Conservation (phyloP, 1,140 invertebrate species). For the Reticulitermes speratus region DNA sequence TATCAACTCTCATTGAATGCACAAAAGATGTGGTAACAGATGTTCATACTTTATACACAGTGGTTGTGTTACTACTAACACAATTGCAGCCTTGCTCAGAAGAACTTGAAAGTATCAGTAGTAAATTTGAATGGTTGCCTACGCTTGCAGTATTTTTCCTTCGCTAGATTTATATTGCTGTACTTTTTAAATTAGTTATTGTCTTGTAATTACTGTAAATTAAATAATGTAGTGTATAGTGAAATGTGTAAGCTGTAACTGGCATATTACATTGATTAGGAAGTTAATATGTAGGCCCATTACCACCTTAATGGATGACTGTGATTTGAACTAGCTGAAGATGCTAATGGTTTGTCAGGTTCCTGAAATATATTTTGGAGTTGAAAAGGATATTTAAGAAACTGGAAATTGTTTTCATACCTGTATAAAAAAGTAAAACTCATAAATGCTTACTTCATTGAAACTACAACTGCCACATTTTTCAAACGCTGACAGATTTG, state of each 20-base stretch:
- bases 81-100: neutral
- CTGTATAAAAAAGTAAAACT: too few relatives aligned
- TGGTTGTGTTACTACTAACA: neutral
- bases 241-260: neutral
- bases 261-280: neutral
- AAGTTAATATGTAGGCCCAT: neutral
- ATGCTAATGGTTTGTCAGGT: neutral
- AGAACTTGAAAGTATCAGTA: neutral
- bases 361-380: neutral
- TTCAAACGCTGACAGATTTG: too few relatives aligned
- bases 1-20: neutral
- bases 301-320: neutral
- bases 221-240: neutral
- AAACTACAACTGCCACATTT: too few relatives aligned
- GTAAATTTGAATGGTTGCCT: neutral
- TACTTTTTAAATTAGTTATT: constrained; percentile 4
- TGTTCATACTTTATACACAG: neutral
- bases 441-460: too few relatives aligned
- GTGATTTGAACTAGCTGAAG: neutral
- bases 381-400: too few relatives aligned
- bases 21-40: neutral
- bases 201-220: neutral
- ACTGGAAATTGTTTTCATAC: too few relatives aligned
- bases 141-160: neutral
- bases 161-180: neutral